phyloP scores from a whole-genome alignment of 2,888 invertebrate species.

The Drosophila lacicola region DNA sequence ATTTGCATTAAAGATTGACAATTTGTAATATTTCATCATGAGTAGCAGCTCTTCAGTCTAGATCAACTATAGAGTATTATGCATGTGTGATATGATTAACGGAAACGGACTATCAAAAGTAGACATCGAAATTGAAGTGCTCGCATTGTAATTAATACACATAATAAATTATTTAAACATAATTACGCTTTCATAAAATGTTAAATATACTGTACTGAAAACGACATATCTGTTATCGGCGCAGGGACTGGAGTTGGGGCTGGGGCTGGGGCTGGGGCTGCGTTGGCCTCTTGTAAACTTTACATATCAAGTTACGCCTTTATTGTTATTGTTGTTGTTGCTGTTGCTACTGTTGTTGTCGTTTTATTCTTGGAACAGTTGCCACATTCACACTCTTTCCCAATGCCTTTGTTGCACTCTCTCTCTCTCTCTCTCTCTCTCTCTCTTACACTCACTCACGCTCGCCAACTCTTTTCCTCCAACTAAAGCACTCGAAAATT shows the following conservation, averaged over 20 bases:
- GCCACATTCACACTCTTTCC: slow-evolving; percentile 59
- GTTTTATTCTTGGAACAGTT: slow-evolving; percentile 63
- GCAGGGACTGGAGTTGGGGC: background rate
- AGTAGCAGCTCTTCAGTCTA: background rate
- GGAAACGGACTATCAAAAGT: slow-evolving; percentile 35
- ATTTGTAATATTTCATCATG: too few relatives aligned
- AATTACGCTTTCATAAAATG: slow-evolving; percentile 52
- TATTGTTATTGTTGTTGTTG: slow-evolving; percentile 24
- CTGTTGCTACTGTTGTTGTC: slow-evolving; percentile 31
- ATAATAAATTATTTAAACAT: slow-evolving; percentile 73
- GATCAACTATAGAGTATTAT: slow-evolving; percentile 7
- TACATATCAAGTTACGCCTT: slow-evolving; percentile 69
- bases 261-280: slow-evolving; percentile 1
- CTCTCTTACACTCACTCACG: slow-evolving; percentile 13
- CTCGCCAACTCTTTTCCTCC: slow-evolving; percentile 17
- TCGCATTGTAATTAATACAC: slow-evolving; percentile 68
- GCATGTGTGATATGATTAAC: slow-evolving; percentile 9
- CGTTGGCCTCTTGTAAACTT: slow-evolving; percentile 73
- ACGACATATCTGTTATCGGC: slow-evolving; percentile 47
- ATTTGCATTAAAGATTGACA: background rate
- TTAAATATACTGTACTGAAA: slow-evolving; percentile 37
- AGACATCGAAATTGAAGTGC: slow-evolving; percentile 11
- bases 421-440: slow-evolving; percentile 16
- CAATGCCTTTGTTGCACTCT: slow-evolving; percentile 38
- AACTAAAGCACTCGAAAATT: slow-evolving; percentile 33